Conservation (phyloP, 2,888 invertebrate species). For the Eupithecia inturbata region DNA sequence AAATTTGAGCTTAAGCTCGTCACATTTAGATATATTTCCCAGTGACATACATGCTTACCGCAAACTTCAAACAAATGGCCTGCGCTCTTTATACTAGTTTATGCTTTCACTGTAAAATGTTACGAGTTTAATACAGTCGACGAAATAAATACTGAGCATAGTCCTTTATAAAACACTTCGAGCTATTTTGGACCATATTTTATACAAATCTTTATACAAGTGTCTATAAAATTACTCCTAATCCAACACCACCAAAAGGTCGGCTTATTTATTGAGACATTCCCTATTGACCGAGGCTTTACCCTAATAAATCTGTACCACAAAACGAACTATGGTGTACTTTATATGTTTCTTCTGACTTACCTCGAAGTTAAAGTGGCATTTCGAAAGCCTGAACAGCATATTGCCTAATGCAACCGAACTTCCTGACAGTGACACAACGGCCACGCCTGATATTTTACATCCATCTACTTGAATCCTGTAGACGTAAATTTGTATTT, state of each 20-base stretch:
- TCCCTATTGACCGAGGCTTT: not conserved
- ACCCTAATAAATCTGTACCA: not conserved
- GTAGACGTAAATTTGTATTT: constrained; percentile 17
- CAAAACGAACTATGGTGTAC: not conserved
- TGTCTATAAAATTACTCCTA: not conserved
- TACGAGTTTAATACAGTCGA: too few relatives aligned
- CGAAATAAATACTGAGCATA: too few relatives aligned
- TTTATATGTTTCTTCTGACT: constrained; percentile 12
- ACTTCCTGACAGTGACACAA: constrained; percentile 52
- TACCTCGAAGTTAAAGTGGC: constrained; percentile 68
- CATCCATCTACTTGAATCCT: constrained; percentile 67
- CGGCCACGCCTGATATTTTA: constrained; percentile 53
- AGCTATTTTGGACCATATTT: not conserved
- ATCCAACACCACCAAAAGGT: not conserved
- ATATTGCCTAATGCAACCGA: constrained; percentile 61
- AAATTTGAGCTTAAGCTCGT: too few relatives aligned
- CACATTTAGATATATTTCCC: too few relatives aligned
- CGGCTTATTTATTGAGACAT: not conserved
- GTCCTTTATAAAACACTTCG: not conserved
- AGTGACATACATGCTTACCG: too few relatives aligned
- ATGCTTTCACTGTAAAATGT: too few relatives aligned
- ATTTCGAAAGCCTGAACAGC: constrained; percentile 44
- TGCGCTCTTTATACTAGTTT: too few relatives aligned
- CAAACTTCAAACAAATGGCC: too few relatives aligned
- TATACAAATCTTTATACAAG: not conserved